Base-by-base conservation (phyloP, 2,888 invertebrate species). In the Eumerus sabulonum region DNA sequence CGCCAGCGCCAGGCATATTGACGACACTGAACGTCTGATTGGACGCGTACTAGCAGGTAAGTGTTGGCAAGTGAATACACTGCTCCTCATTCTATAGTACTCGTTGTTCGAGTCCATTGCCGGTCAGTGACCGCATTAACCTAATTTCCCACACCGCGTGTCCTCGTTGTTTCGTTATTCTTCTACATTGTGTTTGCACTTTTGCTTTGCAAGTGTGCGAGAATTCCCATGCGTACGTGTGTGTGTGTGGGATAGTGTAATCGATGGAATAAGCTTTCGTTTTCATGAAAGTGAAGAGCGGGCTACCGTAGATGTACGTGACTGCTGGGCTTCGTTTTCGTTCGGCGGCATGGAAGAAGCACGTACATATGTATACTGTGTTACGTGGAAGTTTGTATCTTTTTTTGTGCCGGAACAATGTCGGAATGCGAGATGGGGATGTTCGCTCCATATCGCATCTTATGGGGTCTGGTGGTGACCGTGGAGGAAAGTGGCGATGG, bases 41-140 rank as follows among this genome's bases (percentile, higher is more conserved):
- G 88, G 87, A 54, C 84, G 88, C 57, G 88, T 88, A 40, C 77
- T 89, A 81, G 88, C 89, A 84, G 89, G 89, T 89, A 83, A 87
- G 87, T 86, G 47, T 59, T 51, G 71, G 70, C 66, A 81, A 81
- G 70, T 76, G 57, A 76, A 73, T n/a, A 16, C 11, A 27, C 27
- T 27, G 3, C 27, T 2, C 2, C 27, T 27, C 27, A 2, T n/a
- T n/a, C n/a, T n/a, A n/a, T 40, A 40, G 40, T 11, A 9, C n/a
- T 60, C n/a, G 45, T 36, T 27, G 56, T 47, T 40, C 12, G 44
- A 72, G 68, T 66, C 56, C 38, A 40, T 83, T 79, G 59, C 82
- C 84, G 86, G 85, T 86, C 86, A 82, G 85, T 86, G 85, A 86
- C 86, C 86, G 85, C 83, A 84, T 84, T 86, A 86, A 86, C 86